Conservation (phyloP, 2,888 invertebrate species). For the Diogma glabrata region DNA sequence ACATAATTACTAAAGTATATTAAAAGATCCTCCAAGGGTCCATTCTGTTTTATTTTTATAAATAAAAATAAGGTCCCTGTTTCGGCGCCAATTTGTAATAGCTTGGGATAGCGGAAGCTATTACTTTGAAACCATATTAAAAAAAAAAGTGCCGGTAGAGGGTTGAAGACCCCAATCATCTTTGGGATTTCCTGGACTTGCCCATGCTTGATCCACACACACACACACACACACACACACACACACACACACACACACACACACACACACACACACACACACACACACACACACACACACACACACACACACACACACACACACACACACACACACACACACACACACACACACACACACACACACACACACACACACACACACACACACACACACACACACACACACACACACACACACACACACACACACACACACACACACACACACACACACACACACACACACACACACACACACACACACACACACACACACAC, state of each 20-base stretch:
- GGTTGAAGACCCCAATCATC: too few species aligned
- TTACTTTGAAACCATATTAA: too few species aligned
- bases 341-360: conserved; percentile 22
- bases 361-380: conserved; percentile 21
- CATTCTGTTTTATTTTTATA: too few species aligned
- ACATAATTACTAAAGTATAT: too few species aligned
- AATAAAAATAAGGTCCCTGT: too few species aligned
- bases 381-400: conserved; percentile 21
- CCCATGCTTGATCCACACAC: too few species aligned
- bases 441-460: conserved; percentile 21
- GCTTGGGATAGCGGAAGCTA: too few species aligned
- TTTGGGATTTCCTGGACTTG: too few species aligned
- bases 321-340: conserved; percentile 21
- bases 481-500: conserved; percentile 21
- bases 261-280: conserved; percentile 20
- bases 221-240: conserved; percentile 3
- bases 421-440: conserved; percentile 21
- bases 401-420: conserved; percentile 21
- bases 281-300: conserved; percentile 21
- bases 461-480: conserved; percentile 20
- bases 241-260: conserved; percentile 19
- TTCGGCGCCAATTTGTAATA: too few species aligned
- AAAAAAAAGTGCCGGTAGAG: too few species aligned
- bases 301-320: conserved; percentile 21
- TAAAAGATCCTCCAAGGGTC: too few species aligned